These are phyloP conservation scores for Stercorarius parasiticus DNA, from an alignment of 2,113 vertebrate genomes.

Conservation along the genomic window DNA sequence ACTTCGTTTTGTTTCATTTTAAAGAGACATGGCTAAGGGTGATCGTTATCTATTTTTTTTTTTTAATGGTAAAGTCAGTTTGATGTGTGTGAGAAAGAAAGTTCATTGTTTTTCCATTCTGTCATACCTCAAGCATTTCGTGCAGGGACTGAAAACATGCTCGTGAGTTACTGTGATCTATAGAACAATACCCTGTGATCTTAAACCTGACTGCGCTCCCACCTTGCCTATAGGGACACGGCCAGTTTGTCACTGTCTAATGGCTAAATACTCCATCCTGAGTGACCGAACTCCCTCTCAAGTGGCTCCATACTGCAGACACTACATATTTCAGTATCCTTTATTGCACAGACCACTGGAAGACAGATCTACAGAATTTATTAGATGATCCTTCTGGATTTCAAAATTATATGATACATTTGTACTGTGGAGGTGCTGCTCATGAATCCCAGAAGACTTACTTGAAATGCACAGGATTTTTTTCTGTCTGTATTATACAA, in stretches of 20 bases:
- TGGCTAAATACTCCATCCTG: not conserved
- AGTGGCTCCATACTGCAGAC: not conserved
- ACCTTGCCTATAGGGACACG: not conserved
- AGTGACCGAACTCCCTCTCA: not conserved
- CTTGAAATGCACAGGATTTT: not conserved
- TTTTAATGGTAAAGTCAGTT: not conserved
- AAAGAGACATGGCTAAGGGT: not conserved
- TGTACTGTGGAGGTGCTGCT: not conserved
- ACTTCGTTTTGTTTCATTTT: conserved; percentile 18
- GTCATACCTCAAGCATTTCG: not conserved
- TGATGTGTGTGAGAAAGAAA: not conserved
- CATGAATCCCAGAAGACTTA: not conserved
- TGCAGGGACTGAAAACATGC: not conserved
- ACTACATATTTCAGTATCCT: not conserved
- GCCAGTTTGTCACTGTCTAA: not conserved
- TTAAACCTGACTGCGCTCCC: not conserved
- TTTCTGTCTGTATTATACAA: not conserved
- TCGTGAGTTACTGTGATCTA: not conserved
- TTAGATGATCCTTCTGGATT: not conserved
- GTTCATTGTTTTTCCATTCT: not conserved
- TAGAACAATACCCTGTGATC: not conserved
- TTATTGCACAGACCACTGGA: not conserved
- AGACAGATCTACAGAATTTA: not conserved
- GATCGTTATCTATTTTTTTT: not conserved
- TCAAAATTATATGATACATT: not conserved